Base-by-base conservation (phyloP, 2,797 vertebrate genomes). In the Danio kyathit region DNA sequence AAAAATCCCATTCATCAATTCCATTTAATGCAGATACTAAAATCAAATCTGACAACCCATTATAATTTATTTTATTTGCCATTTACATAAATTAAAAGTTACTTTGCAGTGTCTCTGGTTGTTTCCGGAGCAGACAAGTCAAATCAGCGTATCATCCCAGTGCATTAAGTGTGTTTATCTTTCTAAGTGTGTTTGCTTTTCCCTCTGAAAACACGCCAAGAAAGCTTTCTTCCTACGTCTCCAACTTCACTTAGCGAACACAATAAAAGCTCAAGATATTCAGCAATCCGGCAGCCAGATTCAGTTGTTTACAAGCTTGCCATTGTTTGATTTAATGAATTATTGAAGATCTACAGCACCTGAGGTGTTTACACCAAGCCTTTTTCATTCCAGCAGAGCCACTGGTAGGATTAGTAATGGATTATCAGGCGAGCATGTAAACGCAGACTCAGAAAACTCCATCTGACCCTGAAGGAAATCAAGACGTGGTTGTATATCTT, bases 181-280 rank as follows among this genome's bases (percentile, higher is more conserved):
- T 70, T 70, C 21, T 49, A 69, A 69, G 48, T 70, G 7, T 52
- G 64, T 16, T 51, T 40, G 29, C 3, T 5, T 56, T 72, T 72
- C 11, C 19, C 2, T 73, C 70, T 44, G 52, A 57, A 44, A 44
- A 21, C 43, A 59, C 10, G 70, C 70, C 70, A 59, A 73, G 41
- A 59, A 59, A 59, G 70, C 70, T 73, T 46, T 73, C 51, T 72
- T 56, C 54, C 21, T 46, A 9, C 41, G 54, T 44, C 70, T 44
- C 40, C 6, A 46, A 59, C 51, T 29, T 59, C 70, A 46, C 70
- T 73, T 57, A 73, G 54, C 49, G 41, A 59, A 73, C 7, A 29
- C 54, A 73, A 59, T 73, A 59, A 43, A 57, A 59, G 70, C 70
- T 29, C 7, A 3, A 44, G n/a, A 8, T 16, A 57, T 43, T 10